Evolutionary conservation across 2,797 vertebrate genomes (phyloP).

Genomic region (Helicolenus hilgendorfi): DNA sequence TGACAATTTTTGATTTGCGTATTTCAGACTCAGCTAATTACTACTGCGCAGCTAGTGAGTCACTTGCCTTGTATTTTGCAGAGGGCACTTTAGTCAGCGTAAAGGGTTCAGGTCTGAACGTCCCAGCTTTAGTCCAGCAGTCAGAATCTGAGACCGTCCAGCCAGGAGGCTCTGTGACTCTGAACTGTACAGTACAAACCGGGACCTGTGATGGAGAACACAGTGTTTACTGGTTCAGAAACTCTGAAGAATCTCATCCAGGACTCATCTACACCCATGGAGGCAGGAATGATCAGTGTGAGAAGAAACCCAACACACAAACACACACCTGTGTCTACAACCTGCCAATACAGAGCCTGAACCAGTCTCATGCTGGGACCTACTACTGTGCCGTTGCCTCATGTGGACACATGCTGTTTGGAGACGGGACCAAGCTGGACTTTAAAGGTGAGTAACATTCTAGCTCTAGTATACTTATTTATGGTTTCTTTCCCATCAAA

Average conservation of each 20-base stretch:
- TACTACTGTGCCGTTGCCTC: too few relatives aligned
- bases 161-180: constrained; percentile 51
- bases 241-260: constrained; percentile 25
- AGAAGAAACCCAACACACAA: too few relatives aligned
- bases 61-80: too few relatives aligned
- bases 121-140: constrained; percentile 23
- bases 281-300: constrained; percentile 12
- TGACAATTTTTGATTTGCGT: background rate
- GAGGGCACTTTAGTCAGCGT: background rate
- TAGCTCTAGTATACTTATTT: too few relatives aligned
- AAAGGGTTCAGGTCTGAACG: background rate
- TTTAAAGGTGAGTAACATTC: too few relatives aligned
- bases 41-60: background rate
- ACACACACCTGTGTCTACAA: too few relatives aligned
- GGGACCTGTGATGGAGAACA: constrained; percentile 56
- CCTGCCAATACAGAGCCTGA: too few relatives aligned
- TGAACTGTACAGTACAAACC: constrained; percentile 67
- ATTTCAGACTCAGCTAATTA: constrained; percentile 25
- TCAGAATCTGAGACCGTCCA: constrained; percentile 20
- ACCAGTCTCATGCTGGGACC: too few relatives aligned
- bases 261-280: constrained; percentile 57
- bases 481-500: too few relatives aligned
- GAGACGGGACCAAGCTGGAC: too few relatives aligned
- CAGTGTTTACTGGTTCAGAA: constrained; percentile 72
- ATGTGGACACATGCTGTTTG: too few relatives aligned